Evolutionary conservation across 2,888 invertebrate species (phyloP), one percentile per base, ranked within the genome.

Genomic region (Athetis lepigone): DNA sequence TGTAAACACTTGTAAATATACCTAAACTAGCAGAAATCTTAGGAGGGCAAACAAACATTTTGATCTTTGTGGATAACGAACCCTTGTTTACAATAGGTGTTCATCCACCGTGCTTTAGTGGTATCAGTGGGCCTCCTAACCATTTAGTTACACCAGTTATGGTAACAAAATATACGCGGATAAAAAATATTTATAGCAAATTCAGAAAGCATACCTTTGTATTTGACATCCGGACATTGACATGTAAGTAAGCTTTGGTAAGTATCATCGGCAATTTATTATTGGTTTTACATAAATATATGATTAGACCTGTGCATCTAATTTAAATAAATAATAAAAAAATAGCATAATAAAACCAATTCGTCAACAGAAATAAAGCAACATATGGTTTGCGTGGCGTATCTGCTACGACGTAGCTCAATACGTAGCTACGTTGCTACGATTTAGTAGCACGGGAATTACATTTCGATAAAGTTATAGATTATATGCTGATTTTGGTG

Each of bases 61-160:
- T 25, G 23, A 25, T 18, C 16, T 37, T 2, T 25, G 16, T 25
- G 19, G 1, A 33, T 13, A 29, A 43, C 8, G 5, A 49, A 49
- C 23, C 16, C 16, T 29, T 43, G 37, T 19, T 21, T 16, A 23
- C 37, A 25, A 19, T 21, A 16, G 19, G 16, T 49, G 47, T 6
- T 57, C 64, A 56, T 65, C 37, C 52, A 52, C 29, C 37, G 18
- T 23, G 29, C 18, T 16, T 19, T 33, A 36, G n/a, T n/a, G n/a
- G n/a, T 66, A 37, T 65, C 66, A 65, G 66, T 37, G 47, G 65
- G 19, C 66, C 56, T 25, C n/a, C 29, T n/a, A 43, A 57, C 42
- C 33, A 33, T 13, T 1, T 33, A 29, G 25, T 29, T 27, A 18
- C 13, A n/a, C n/a, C n/a, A n/a, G 23, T 9, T 13, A 19, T 0